Evolutionary conservation across 2,888 invertebrate species (phyloP).

Genomic region (Philopedon plagiatum): DNA sequence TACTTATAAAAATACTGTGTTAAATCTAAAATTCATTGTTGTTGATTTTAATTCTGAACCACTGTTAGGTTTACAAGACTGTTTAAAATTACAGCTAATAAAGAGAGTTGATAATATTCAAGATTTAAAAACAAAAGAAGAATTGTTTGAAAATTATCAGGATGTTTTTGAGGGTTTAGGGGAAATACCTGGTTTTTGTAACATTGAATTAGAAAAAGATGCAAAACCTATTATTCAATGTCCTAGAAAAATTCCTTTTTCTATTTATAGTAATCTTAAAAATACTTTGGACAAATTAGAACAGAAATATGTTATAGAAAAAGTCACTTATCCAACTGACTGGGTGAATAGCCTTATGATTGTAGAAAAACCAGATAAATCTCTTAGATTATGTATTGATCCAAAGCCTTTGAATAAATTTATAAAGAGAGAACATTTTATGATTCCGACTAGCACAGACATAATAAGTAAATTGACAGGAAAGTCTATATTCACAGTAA

Average conservation of each 20-base stretch:
- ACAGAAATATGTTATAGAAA: conserved; percentile 43
- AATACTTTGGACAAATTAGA: conserved; percentile 44
- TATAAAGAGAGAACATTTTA: conserved; percentile 46
- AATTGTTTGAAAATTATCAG: conserved; percentile 21
- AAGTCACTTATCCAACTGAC: conserved; percentile 50
- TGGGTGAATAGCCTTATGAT: conserved; percentile 50
- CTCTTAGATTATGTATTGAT: conserved; percentile 47
- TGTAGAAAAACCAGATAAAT: conserved; percentile 45
- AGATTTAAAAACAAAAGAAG: background rate
- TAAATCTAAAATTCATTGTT: background rate
- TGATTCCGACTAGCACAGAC: conserved; percentile 37
- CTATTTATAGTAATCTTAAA: conserved; percentile 49
- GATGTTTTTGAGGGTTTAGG: conserved; percentile 49
- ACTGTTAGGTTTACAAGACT: background rate
- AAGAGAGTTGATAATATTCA: background rate
- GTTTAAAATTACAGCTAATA: background rate
- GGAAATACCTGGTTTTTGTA: conserved; percentile 33
- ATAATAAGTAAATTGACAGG: conserved; percentile 37
- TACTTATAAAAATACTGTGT: background rate
- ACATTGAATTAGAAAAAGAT: conserved; percentile 49
- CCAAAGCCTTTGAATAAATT: conserved; percentile 49
- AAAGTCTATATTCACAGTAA: conserved; percentile 34
- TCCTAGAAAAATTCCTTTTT: conserved; percentile 50
- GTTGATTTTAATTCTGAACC: background rate
- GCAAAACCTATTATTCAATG: conserved; percentile 44